A percentile compares a stretch with the other conserved stretches of the same genome.
Conservation (phyloP, 2,888 invertebrate genomes). For the Trisateles emortualis region DNA sequence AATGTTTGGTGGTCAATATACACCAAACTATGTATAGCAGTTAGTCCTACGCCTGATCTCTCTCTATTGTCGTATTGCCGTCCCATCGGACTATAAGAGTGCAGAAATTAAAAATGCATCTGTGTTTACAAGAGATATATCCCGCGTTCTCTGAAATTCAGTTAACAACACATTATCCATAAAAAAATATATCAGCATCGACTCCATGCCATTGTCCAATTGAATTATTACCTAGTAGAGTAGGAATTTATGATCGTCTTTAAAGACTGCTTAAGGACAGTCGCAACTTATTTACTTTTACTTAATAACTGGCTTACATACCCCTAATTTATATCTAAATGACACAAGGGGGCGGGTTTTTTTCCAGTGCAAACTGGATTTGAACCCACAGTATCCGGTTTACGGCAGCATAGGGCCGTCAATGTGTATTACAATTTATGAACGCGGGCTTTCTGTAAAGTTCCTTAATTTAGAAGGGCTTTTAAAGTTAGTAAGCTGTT, state of each 20-base stretch:
- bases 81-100: too few relatives aligned
- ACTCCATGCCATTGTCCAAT: constrained; percentile 39
- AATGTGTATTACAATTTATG: constrained; percentile 50
- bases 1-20: too few relatives aligned
- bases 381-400: constrained; percentile 46
- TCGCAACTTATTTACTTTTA: constrained; percentile 64
- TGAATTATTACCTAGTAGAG: constrained; percentile 46
- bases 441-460: constrained; percentile 25
- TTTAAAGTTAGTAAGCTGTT: constrained; percentile 33
- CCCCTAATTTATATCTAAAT: constrained; percentile 56
- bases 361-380: constrained; percentile 47
- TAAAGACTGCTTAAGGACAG: constrained; percentile 48
- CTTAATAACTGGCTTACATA: constrained; percentile 61
- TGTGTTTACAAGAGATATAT: too few relatives aligned
- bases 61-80: too few relatives aligned
- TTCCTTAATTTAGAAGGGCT: constrained; percentile 29
- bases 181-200: constrained; percentile 3
- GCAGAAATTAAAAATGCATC: too few relatives aligned
- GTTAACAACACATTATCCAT: not conserved
- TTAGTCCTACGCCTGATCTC: too few relatives aligned
- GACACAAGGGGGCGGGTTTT: constrained; percentile 30
- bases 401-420: constrained; percentile 44
- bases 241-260: constrained; percentile 45
- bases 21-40: too few relatives aligned
- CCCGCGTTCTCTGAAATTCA: too few relatives aligned